These are phyloP conservation scores for Orcinus orca DNA, from an alignment of 2,113 vertebrate species.

Conservation along the genomic window DNA sequence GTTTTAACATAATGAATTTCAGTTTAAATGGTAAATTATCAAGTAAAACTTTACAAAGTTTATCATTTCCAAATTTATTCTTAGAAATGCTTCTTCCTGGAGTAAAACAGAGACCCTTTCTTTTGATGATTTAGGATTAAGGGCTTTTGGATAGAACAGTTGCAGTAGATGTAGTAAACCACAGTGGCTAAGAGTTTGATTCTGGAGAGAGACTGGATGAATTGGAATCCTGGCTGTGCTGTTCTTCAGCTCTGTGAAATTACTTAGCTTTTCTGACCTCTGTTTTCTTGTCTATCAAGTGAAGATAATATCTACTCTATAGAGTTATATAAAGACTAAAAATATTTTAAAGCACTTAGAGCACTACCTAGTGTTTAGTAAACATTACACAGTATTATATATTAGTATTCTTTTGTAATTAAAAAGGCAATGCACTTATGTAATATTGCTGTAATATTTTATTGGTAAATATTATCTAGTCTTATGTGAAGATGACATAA, in stretches of 20 bases:
- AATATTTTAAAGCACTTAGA: background rate
- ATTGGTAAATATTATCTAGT: background rate
- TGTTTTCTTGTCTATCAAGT: slow-evolving; percentile 23
- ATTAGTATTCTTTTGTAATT: background rate
- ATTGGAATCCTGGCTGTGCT: background rate
- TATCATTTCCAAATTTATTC: background rate
- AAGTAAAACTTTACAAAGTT: background rate
- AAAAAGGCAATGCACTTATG: background rate
- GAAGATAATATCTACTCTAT: background rate
- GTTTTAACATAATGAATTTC: background rate
- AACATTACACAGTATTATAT: background rate
- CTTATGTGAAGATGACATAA: background rate
- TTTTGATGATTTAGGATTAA: slow-evolving; percentile 1
- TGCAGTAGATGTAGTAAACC: background rate
- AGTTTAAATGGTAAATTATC: slow-evolving; percentile 12
- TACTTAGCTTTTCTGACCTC: background rate
- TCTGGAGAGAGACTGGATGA: background rate
- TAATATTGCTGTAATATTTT: background rate
- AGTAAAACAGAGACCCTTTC: background rate
- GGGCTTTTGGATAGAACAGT: background rate
- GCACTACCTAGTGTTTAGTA: background rate
- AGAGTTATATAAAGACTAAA: background rate
- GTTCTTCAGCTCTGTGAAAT: background rate
- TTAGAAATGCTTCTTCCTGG: background rate
- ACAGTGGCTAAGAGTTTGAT: background rate